Base-by-base conservation (phyloP, 2,113 vertebrate species). In the Typhlomys cinereus region DNA sequence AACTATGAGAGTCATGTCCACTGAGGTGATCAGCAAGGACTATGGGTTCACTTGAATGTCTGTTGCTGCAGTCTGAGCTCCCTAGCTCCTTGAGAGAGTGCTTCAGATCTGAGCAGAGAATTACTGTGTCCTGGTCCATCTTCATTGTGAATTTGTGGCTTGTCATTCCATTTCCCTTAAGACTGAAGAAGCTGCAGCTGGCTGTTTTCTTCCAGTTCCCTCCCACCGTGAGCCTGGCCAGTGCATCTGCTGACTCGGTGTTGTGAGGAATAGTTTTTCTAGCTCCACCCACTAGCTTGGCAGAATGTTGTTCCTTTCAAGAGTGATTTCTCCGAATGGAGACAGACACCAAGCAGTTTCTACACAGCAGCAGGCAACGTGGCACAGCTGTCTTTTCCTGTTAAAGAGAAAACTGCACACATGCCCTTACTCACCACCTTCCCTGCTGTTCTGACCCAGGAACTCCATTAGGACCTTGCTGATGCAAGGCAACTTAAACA, bases 261-360 rank as follows among this genome's bases (percentile, higher is more conserved):
- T 91, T 93, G 71, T 95, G 83, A 41, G 62, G 48, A 91, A 59
- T 64, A 41, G 44, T 85, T 90, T 89, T 91, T 75, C 44, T 89
- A 93, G 76, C 90, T 69, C 92, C 95, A 93, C 96, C 94, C 94
- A 8, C 85, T 81, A 41, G 39, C 75, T 95, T 95, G 79, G 95
- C 95, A 93, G 69, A 92, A 83, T 20, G 67, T 83, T n/a, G 88
- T 91, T 88, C 66, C 66, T 76, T 94, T 61, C 74, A 36, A 81
- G 23, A 61, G 67, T 29, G 31, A 61, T 48, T 69, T 4, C 82
- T 62, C 69, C 20, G 20, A 31, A 44, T 64, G 70, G 70, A 76
- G 67, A 64, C 86, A 61, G 84, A 89, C 44, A 70, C 23, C 54
- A 69, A 79, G 78, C 64, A 70, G 61, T 85, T 80, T 80, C 48